Base-by-base conservation (phyloP, 2,888 invertebrate genomes). In the Apodemia mormo region DNA sequence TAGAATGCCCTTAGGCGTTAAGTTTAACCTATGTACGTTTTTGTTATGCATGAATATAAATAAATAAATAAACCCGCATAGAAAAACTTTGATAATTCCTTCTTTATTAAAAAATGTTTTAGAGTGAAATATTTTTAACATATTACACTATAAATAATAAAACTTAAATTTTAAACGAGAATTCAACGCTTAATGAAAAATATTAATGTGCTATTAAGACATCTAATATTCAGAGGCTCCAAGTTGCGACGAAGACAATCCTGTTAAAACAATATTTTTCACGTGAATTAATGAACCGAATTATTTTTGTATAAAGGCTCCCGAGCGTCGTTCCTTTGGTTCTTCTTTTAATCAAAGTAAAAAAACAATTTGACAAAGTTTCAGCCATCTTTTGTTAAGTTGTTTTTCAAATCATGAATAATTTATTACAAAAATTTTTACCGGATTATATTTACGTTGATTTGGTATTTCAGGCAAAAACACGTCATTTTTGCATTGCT, bases 341-440 rank as follows among this genome's bases (percentile, higher is more conserved):
- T 64, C 37, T 37, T 64, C 64, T 37, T 64, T 64, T 64, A 64
- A 64, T 64, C 64, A 64, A 64, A 37, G 64, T 64, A 64, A 64
- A 54, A 22, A 64, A 64, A 64, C 64, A 64, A n/a, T n/a, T 33
- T n/a, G 64, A 64, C 33, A 64, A 64, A 64, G 37, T 64, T 64
- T 64, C 8, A 37, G 64, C 64, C 64, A 64, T 64, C 64, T 64
- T 54, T 64, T 37, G 64, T 54, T 66, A 37, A 66, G 69, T 58
- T 69, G 69, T 69, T 69, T 65, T 69, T 66, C 61, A 58, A 56
- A 43, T 43, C 65, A 69, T 69, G 69, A 69, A 69, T 69, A 69
- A 69, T 69, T 69, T 66, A 69, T 69, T 58, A 56, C 43, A 69
- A 66, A 69, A 69, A 69, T 66, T 69, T 33, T 64, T 12, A 64